A percentile compares a stretch with the other conserved stretches of the same genome.
Evolutionary conservation across 2,113 vertebrate genomes (phyloP).

Genomic region (Forbesichthys agassizii): DNA sequence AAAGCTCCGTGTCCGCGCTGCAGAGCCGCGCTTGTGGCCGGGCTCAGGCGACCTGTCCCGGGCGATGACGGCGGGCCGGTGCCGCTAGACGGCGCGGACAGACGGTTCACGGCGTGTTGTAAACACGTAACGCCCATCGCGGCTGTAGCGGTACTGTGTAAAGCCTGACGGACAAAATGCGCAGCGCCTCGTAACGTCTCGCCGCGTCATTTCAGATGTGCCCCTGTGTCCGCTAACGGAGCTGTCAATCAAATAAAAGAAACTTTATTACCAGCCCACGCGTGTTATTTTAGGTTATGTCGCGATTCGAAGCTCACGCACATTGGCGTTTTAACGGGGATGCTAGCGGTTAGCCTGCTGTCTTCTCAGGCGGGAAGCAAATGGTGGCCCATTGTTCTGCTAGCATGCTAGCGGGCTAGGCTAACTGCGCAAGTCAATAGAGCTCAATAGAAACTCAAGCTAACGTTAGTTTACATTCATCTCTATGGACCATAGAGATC

Average conservation of each 20-base stretch:
- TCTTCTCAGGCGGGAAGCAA: slow-evolving; percentile 76
- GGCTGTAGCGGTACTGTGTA: background rate
- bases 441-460: background rate
- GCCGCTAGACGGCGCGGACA: background rate
- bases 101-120: slow-evolving; percentile 16
- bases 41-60: too few species aligned
- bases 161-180: slow-evolving; percentile 48
- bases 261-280: rapidly evolving
- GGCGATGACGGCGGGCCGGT: too few species aligned
- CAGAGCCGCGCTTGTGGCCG: background rate
- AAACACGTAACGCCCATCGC: slow-evolving; percentile 56
- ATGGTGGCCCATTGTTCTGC: slow-evolving; percentile 77
- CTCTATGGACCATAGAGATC: background rate
- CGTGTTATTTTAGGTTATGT: background rate
- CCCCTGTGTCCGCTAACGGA: background rate
- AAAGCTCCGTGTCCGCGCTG: background rate
- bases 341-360: slow-evolving; percentile 39
- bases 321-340: background rate
- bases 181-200: slow-evolving; percentile 14
- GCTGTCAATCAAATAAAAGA: background rate
- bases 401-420: slow-evolving; percentile 56
- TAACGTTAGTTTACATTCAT: background rate
- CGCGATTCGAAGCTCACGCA: background rate
- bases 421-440: slow-evolving; percentile 43
- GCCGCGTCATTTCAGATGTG: too few species aligned